Evolutionary conservation across 2,113 vertebrate genomes (phyloP), one percentile per base, ranked within the genome.

Genomic region (Heptranchias perlo): DNA sequence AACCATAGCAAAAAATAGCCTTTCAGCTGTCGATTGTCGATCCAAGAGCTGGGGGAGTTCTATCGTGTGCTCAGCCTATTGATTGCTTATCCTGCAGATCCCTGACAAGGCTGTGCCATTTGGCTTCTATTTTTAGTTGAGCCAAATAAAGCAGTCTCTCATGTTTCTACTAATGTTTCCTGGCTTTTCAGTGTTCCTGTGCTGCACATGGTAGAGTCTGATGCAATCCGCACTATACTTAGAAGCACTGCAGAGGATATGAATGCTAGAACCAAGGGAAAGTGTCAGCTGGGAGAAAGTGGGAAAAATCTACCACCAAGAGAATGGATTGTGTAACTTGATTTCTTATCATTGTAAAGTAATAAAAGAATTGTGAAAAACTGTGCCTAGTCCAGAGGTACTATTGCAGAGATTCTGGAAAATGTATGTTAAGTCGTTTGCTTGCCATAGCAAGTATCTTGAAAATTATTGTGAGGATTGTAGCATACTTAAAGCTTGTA

Each of bases 1-100:
- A 99, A 98, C 98, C 98, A 98, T 98, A 98, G 99, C 98, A 99
- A 99, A 99, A 99, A 99, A 99, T 99, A 99, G 98, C 98, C 98
- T 98, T 98, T 97, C 97, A 97, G 97, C 98, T 98, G 98, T 97
- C 97, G 98, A 98, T 98, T 98, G 98, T 98, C 98, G 98, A 98
- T 98, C 97, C 96, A 96, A 97, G 97, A 82, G 97, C 97, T 97
- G 97, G 97, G 98, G 98, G 98, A 98, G 98, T 98, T 98, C 98
- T 97, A 98, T 98, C 98, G 97, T 61, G 97, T 97, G 97, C 97
- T 98, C 98, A 98, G 98, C 98, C 98, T 98, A 98, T 99, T 97
- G 98, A 99, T 99, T 98, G 98, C 98, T 98, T 97, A 96, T 97
- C 98, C 97, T 98, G 98, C 97, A 96, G 96, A 96, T 97, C 97